Percentiles rank a stretch among this genome's conserved stretches.
Conservation (phyloP, 2,888 invertebrate species). For the Trachelus troglodyta region DNA sequence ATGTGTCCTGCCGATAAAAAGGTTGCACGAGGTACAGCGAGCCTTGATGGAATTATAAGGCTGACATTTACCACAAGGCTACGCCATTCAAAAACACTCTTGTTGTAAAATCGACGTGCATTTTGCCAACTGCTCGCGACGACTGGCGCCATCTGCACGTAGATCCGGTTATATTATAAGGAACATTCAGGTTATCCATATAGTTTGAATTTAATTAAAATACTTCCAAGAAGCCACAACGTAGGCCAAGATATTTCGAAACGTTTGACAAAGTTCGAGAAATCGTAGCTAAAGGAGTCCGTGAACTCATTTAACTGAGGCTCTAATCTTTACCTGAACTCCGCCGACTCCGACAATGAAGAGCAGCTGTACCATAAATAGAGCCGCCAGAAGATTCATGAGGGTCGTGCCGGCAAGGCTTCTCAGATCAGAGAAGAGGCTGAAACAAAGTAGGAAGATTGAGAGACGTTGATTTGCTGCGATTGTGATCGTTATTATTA, state of each 20-base stretch:
- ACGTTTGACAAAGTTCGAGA: background rate
- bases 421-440: slow-evolving; percentile 75
- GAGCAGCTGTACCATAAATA: slow-evolving; percentile 76
- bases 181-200: background rate
- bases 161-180: background rate
- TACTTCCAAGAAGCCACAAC: background rate
- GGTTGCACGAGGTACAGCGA: background rate
- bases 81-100: background rate
- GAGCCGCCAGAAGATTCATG: slow-evolving; percentile 75
- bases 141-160: background rate
- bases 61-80: background rate
- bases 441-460: slow-evolving; percentile 64
- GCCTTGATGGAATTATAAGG: background rate
- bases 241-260: background rate
- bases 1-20: background rate
- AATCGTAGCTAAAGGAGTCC: background rate
- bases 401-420: slow-evolving; percentile 75
- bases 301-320: background rate
- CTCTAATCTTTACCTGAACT: slow-evolving; percentile 69
- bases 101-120: background rate
- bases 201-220: background rate
- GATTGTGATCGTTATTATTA: background rate
- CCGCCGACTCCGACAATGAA: slow-evolving; percentile 77
- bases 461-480: background rate
- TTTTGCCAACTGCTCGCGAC: background rate